A percentile compares a stretch with the other conserved stretches of the same genome.
phyloP scores from a whole-genome alignment of 92 coral and sea anemone genomes.

The Epizoanthus rinbou region DNA sequence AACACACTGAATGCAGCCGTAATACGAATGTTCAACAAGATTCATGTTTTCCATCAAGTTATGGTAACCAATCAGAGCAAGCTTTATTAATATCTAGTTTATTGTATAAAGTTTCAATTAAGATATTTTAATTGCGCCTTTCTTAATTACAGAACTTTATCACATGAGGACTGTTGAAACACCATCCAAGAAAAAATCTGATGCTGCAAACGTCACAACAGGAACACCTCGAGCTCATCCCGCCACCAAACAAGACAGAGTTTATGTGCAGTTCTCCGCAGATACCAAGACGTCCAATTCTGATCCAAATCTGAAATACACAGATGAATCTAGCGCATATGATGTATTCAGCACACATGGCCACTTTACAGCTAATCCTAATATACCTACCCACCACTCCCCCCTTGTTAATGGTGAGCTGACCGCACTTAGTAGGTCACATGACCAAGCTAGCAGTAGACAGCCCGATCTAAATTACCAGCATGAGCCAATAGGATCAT shows the following conservation, averaged over 20 bases:
- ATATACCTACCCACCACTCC: not conserved
- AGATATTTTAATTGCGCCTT: not conserved
- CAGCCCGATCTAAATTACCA: not conserved
- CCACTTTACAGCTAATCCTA: constrained; percentile 81
- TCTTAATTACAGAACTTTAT: constrained; percentile 55
- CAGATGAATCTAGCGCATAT: constrained; percentile 75
- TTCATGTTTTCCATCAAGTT: too few species aligned
- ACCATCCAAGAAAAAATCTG: constrained; percentile 62
- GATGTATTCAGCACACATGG: constrained; percentile 73
- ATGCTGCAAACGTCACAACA: constrained; percentile 31
- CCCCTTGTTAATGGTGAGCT: constrained; percentile 3
- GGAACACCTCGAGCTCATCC: constrained; percentile 39
- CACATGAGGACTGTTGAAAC: constrained; percentile 59
- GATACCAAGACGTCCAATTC: constrained; percentile 48
- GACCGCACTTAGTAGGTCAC: constrained; percentile 35
- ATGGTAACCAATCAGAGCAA: too few species aligned
- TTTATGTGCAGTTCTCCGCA: constrained; percentile 75
- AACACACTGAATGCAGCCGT: too few species aligned
- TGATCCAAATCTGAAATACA: constrained; percentile 73
- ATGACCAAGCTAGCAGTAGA: constrained; percentile 33
- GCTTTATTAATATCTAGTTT: too few species aligned
- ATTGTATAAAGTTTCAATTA: too few species aligned
- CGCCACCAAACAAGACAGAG: constrained; percentile 69
- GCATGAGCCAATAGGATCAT: constrained; percentile 26
- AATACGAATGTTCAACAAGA: too few species aligned